phyloP scores from a whole-genome alignment of 2,113 vertebrate genomes.

The Otocyon megalotis region DNA sequence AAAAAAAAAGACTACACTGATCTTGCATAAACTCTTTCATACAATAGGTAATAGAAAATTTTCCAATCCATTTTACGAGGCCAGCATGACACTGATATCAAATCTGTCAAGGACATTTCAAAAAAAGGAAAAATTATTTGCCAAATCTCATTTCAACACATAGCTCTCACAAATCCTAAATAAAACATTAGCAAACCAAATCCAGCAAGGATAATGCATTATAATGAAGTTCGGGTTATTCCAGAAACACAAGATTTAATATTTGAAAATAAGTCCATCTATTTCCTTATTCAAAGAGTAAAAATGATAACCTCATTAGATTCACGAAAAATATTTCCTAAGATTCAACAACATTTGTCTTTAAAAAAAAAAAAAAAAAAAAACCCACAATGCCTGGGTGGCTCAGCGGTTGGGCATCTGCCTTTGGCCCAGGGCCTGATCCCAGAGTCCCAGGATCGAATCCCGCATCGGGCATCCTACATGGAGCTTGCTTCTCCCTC shows the following conservation, averaged over 20 bases:
- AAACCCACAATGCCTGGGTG: too few relatives aligned
- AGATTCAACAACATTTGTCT: background rate
- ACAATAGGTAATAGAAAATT: background rate
- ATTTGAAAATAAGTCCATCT: background rate
- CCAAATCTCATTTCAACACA: background rate
- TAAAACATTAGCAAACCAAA: constrained; percentile 42
- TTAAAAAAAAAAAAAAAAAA: background rate
- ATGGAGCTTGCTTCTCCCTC: too few relatives aligned
- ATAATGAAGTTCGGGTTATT: background rate
- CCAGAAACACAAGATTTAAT: background rate
- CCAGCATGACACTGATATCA: background rate
- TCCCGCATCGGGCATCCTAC: too few relatives aligned
- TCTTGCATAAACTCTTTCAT: background rate
- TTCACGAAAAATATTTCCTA: background rate
- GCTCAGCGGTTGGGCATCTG: too few relatives aligned
- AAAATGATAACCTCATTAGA: constrained; percentile 8
- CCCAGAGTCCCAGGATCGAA: too few relatives aligned
- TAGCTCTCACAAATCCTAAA: constrained; percentile 1
- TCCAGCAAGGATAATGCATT: background rate
- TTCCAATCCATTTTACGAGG: background rate
- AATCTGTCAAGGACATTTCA: background rate
- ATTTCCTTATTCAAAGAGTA: constrained; percentile 48
- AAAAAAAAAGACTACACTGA: background rate
- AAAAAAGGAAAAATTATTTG: background rate
- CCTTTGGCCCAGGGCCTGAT: too few relatives aligned